Conservation (phyloP, 2,797 vertebrate genomes). For the Triplophysa bombifrons region DNA sequence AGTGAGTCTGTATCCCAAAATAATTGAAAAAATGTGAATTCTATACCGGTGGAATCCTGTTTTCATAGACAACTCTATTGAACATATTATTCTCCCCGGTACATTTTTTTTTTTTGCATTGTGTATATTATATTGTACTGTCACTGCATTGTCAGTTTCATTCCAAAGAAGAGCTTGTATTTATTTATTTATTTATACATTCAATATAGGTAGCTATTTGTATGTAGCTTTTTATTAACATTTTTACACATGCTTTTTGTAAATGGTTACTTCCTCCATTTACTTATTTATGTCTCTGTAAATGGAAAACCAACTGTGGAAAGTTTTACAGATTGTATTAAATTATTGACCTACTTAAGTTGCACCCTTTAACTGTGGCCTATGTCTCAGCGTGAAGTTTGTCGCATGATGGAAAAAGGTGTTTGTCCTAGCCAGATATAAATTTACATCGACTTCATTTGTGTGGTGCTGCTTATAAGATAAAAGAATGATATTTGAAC, state of each 20-base stretch:
- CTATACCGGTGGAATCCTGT: not conserved
- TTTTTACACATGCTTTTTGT: not conserved
- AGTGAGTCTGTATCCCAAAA: not conserved
- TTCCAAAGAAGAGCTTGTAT: not conserved
- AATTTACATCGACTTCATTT: not conserved
- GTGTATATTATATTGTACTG: not conserved
- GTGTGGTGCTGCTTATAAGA: conserved; percentile 2
- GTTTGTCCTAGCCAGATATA: not conserved
- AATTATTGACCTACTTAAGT: not conserved
- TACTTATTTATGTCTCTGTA: not conserved
- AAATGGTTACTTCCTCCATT: not conserved
- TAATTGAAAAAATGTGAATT: not conserved
- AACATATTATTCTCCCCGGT: not conserved
- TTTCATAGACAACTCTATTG: not conserved
- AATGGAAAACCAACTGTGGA: not conserved
- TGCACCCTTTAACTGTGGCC: conserved; percentile 9
- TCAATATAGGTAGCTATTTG: not conserved
- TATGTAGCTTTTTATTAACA: not conserved
- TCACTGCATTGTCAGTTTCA: not conserved
- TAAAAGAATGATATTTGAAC: not conserved
- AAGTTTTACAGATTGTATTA: not conserved
- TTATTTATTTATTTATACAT: not conserved
- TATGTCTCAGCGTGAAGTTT: not conserved
- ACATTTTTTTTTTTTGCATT: not conserved
- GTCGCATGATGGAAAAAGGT: conserved; percentile 13